A percentile compares a stretch with the other conserved stretches of the same genome.
Evolutionary conservation across 1,140 invertebrate genomes (phyloP).

Genomic region (Leguminivora glycinivorella): DNA sequence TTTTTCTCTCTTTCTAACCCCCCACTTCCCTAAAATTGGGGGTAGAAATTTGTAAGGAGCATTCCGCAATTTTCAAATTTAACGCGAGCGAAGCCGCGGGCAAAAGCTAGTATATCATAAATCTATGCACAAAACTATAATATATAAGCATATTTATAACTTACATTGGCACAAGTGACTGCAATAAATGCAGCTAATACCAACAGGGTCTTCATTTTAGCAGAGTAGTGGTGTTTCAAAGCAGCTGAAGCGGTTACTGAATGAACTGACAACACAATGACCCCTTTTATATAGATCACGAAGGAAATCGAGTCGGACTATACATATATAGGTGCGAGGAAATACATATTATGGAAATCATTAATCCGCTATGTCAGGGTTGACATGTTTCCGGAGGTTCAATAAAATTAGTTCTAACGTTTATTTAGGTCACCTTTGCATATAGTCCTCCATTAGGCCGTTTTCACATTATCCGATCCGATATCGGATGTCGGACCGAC

Average conservation of each 20-base stretch:
- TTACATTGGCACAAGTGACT: conserved; percentile 9
- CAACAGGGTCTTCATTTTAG: background rate
- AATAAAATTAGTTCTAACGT: conserved; percentile 3
- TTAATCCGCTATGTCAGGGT: conserved; percentile 16
- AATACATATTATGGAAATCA: conserved; percentile 7
- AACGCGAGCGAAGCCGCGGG: no score
- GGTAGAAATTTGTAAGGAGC: no score
- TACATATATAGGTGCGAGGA: background rate
- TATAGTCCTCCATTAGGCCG: background rate
- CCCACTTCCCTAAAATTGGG: no score
- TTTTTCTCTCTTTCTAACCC: no score
- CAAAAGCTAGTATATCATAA: no score
- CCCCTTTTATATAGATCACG: conserved; percentile 18
- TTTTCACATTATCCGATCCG: no score
- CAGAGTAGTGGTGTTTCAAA: background rate
- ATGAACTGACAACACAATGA: background rate
- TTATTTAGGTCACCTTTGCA: background rate
- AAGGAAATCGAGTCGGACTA: conserved; percentile 15
- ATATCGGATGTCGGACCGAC: no score
- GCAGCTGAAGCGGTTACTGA: conserved; percentile 10
- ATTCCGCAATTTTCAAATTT: no score
- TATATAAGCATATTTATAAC: no score
- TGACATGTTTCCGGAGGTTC: conserved; percentile 20
- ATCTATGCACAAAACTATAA: no score
- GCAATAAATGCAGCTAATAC: background rate